phyloP scores from a whole-genome alignment of 1,140 invertebrate species.

The Steinernema feltiae region DNA sequence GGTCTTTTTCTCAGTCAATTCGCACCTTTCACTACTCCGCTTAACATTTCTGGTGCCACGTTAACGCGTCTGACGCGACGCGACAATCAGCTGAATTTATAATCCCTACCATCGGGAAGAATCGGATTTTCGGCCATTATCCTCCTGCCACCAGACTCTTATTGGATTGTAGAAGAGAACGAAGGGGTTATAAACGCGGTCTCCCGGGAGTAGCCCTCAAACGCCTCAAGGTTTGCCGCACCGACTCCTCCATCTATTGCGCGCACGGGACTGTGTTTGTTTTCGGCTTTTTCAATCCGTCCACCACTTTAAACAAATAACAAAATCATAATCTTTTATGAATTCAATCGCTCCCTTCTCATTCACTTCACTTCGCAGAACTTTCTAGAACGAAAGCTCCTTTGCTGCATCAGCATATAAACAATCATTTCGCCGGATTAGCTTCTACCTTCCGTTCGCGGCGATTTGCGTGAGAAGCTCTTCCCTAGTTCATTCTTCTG shows the following conservation, averaged over 20 bases:
- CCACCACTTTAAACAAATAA: too few species aligned
- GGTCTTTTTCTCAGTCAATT: too few species aligned
- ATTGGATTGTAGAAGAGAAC: background rate
- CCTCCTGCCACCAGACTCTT: background rate
- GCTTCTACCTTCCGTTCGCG: background rate
- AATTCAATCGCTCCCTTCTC: too few species aligned
- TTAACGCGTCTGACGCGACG: background rate
- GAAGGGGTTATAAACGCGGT: background rate
- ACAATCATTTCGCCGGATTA: background rate
- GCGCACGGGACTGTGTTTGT: too few species aligned
- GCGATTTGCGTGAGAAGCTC: background rate
- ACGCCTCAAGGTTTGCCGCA: conserved; percentile 1
- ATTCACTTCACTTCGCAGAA: too few species aligned
- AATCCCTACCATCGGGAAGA: background rate
- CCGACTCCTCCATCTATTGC: background rate
- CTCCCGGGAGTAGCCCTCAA: background rate
- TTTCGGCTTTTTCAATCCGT: too few species aligned
- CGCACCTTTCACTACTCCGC: too few species aligned
- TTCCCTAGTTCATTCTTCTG: conserved; percentile 3
- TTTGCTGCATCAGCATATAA: background rate
- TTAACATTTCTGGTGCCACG: too few species aligned
- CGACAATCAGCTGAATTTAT: conserved; percentile 3
- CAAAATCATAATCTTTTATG: too few species aligned
- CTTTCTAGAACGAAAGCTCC: background rate
- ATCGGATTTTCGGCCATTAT: background rate